A percentile compares a stretch with the other conserved stretches of the same genome.
Conservation (phyloP, 2,113 vertebrate genomes). For the Baryphthengus martii region DNA sequence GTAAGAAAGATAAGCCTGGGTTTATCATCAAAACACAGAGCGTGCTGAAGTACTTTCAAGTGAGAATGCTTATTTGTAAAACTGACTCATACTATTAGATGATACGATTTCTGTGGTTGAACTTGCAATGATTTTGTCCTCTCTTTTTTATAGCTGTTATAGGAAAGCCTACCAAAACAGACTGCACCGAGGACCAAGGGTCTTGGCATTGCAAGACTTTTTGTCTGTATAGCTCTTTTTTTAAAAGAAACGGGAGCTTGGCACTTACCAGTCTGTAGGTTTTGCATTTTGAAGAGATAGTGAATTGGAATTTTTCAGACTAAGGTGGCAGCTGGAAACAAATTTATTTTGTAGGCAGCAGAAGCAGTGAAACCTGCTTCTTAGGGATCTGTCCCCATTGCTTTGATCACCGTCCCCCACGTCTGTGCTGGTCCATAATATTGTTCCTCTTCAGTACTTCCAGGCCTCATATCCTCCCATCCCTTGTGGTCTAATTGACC, state of each 20-base stretch:
- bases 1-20: not conserved
- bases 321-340: not conserved
- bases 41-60: not conserved
- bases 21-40: not conserved
- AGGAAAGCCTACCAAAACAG: not conserved
- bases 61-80: not conserved
- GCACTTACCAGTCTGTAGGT: not conserved
- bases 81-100: not conserved
- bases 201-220: not conserved
- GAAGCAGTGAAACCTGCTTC: not conserved
- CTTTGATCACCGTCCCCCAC: not conserved
- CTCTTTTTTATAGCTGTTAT: not conserved
- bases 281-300: not conserved
- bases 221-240: not conserved
- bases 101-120: not conserved
- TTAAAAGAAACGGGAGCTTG: not conserved
- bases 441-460: not conserved
- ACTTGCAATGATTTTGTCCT: not conserved
- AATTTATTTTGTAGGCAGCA: not conserved
- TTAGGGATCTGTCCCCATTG: not conserved
- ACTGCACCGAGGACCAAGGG: not conserved
- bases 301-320: not conserved
- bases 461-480: accelerated
- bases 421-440: not conserved
- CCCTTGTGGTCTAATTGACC: not conserved